Base-by-base conservation (phyloP, 2,113 vertebrate genomes). In the Lucifuga dentata region DNA sequence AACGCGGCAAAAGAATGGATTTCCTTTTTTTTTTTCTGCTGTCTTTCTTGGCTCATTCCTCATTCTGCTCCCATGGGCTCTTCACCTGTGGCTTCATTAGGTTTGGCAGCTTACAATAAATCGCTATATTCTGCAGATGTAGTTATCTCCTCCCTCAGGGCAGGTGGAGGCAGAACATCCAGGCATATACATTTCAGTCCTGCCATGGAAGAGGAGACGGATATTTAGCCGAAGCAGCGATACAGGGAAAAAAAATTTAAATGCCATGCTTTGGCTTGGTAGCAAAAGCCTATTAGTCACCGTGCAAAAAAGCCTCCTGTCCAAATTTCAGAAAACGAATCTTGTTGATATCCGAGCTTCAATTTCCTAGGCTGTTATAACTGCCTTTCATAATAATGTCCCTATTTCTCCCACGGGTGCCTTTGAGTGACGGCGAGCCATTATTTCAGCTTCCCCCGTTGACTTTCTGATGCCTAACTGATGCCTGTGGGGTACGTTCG, bases 361-460 rank as follows among this genome's bases (percentile, higher is more conserved):
- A 23, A 16, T 68, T 65, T 73, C 32, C 35, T n/a, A 2, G 59
- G 6, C 68, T 44, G 33, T 76, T 65, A 32, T 49, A 68, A 19
- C 56, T n/a, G 57, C 53, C 56, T 63, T 68, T 61, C 41, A 59
- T 29, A 51, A 60, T 60, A 76, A 78, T 29, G 48, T 46, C 33
- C 60, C 63, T 9, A 17, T 59, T 21, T 49, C 52, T 80, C 64
- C 49, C 43, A 36, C 0, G 29, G 59, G 39, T 52, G 58, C 36
- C 24, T 56, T 68, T 84, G 62, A 82, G 40, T 60, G 83, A 64
- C 65, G 46, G 77, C 19, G 8, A 68, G 41, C 48, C 40, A 78
- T 84, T 80, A 68, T 78, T 78, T 64, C 38, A 70, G 10, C 62
- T 46, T 6, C 12, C 46, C 38, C 32, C 12, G 5, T 32, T 24